Conservation (phyloP, 92 coral and sea anemone genomes). For the Galaxea fascicularis region DNA sequence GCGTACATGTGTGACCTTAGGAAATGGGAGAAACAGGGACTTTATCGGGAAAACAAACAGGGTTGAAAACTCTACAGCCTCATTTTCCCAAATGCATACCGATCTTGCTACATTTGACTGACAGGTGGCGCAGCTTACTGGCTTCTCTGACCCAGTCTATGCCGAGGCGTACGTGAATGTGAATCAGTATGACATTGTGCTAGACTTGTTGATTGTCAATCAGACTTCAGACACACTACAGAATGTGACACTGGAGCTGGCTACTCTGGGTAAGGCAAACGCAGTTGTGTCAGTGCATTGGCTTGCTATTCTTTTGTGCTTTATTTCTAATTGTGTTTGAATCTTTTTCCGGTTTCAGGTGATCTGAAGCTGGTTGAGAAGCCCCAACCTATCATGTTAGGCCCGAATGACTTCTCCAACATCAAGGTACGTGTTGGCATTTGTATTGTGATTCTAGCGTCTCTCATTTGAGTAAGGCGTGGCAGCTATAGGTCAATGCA, state of each 20-base stretch:
- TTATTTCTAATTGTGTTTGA: neutral
- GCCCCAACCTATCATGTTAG: conserved; percentile 95
- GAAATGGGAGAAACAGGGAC: too few species aligned
- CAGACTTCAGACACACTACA: conserved; percentile 98
- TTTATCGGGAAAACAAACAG: too few species aligned
- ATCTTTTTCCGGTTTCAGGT: conserved; percentile 55
- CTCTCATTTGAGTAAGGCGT: neutral
- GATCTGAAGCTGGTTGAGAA: conserved; percentile 98
- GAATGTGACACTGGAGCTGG: conserved; percentile 93
- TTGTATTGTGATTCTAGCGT: neutral
- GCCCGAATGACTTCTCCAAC: conserved; percentile 97
- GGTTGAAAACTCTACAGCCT: neutral
- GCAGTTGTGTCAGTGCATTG: neutral
- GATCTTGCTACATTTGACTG: neutral
- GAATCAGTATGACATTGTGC: conserved; percentile 97
- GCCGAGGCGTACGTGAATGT: conserved; percentile 99
- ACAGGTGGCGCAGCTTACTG: conserved; percentile 97
- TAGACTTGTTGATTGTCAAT: conserved; percentile 97
- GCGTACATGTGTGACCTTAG: too few species aligned
- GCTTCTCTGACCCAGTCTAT: conserved; percentile 99
- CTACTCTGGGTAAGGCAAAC: conserved; percentile 87
- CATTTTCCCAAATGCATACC: too few species aligned
- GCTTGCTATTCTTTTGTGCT: neutral
- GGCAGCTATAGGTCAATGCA: neutral
- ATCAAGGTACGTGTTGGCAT: conserved; percentile 75